Conservation (phyloP, 1,140 invertebrate genomes). For the Octopus bimaculoides region DNA sequence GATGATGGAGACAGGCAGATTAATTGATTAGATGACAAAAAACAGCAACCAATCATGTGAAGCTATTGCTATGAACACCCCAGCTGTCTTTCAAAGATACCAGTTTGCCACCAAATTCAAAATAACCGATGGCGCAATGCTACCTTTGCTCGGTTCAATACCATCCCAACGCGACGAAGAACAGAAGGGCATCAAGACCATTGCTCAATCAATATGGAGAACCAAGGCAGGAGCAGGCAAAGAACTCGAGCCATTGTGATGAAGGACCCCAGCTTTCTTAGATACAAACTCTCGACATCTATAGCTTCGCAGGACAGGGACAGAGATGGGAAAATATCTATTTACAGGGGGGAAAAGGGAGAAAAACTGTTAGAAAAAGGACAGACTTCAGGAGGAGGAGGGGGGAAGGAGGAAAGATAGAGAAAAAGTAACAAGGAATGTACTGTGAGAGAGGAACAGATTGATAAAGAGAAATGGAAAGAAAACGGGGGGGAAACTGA, state of each 20-base stretch:
- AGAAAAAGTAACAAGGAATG: no score
- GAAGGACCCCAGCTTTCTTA: background rate
- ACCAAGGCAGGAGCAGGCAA: background rate
- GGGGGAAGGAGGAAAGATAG: no score
- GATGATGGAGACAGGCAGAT: slow-evolving; percentile 25
- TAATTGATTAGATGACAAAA: slow-evolving; percentile 48
- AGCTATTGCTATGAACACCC: slow-evolving; percentile 26
- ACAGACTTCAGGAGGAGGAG: no score
- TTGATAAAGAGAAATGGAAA: no score
- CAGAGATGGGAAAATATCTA: background rate
- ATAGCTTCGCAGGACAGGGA: background rate
- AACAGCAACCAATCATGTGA: slow-evolving; percentile 45
- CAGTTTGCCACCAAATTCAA: slow-evolving; percentile 56
- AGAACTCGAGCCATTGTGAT: background rate
- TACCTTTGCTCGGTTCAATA: background rate
- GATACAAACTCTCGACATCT: background rate
- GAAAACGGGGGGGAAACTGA: no score
- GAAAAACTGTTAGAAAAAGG: background rate
- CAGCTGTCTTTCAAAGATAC: slow-evolving; percentile 36
- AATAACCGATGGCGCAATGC: slow-evolving; percentile 27
- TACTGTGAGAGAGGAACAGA: no score
- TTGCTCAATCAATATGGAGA: background rate
- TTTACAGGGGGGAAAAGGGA: slow-evolving; percentile 1
- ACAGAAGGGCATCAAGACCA: background rate
- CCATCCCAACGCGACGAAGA: background rate